Conservation (phyloP, 2,797 vertebrate genomes). For the Carcharodon carcharias region DNA sequence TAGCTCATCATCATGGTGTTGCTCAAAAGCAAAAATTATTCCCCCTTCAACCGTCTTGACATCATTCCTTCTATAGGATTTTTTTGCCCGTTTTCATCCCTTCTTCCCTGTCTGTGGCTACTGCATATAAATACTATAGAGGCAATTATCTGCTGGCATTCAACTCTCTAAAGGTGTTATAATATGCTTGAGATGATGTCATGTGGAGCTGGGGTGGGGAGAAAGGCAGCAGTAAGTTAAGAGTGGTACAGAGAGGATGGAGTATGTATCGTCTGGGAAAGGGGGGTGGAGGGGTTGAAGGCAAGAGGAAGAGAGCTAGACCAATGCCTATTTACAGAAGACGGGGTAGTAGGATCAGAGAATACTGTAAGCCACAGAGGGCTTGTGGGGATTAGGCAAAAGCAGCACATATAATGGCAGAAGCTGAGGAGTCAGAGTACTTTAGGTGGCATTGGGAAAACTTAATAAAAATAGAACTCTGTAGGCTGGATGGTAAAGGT, state of each 20-base stretch:
- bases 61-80: neutral
- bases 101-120: neutral
- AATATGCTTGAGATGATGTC: neutral
- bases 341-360: neutral
- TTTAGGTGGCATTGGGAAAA: no score
- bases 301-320: neutral
- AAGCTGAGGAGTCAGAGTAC: neutral
- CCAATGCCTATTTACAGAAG: neutral
- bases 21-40: neutral
- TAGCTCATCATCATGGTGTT: neutral
- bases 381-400: no score
- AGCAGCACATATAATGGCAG: neutral
- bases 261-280: neutral
- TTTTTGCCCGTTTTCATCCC: neutral
- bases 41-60: neutral
- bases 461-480: no score
- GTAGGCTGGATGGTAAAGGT: no score
- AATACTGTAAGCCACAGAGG: neutral
- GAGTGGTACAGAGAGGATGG: neutral
- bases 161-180: neutral
- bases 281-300: no score
- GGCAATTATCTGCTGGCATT: neutral
- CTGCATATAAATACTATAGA: neutral
- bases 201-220: neutral
- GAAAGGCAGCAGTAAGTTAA: neutral